Evolutionary conservation across 2,888 invertebrate species (phyloP).

Genomic region (Sphaerophoria rueppellii): DNA sequence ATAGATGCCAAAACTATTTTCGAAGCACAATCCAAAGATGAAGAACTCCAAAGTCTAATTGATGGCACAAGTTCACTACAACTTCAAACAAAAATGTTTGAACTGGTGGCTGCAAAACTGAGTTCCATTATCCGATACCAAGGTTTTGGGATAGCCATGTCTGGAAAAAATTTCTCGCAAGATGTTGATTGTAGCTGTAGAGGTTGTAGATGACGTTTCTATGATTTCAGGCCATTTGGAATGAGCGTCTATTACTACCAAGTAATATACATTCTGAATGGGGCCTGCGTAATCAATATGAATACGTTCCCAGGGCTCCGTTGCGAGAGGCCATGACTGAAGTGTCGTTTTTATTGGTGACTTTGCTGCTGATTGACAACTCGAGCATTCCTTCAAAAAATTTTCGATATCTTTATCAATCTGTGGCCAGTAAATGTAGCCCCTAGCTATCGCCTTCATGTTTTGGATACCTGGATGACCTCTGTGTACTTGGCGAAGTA

Average conservation of each 20-base stretch:
- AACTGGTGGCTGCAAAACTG: constrained; percentile 44
- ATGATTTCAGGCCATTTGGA: constrained; percentile 79
- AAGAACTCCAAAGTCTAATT: too few relatives aligned
- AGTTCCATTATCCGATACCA: constrained; percentile 46
- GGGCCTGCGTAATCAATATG: constrained; percentile 74
- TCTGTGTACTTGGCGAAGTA: constrained; percentile 70
- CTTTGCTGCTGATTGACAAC: constrained; percentile 44
- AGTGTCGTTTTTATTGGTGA: constrained; percentile 55
- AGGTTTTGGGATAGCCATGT: constrained; percentile 21
- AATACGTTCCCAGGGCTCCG: constrained; percentile 71
- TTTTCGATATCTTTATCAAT: constrained; percentile 74
- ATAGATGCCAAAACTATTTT: too few relatives aligned
- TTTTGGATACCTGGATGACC: constrained; percentile 74
- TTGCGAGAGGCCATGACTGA: constrained; percentile 66
- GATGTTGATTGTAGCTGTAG: constrained; percentile 29
- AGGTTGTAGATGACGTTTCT: constrained; percentile 7
- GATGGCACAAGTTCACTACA: too few relatives aligned
- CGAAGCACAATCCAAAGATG: too few relatives aligned
- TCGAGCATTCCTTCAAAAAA: constrained; percentile 57
- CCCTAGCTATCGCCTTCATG: constrained; percentile 65
- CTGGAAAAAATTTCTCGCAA: constrained; percentile 22
- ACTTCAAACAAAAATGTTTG: constrained; percentile 31
- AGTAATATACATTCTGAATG: constrained; percentile 74
- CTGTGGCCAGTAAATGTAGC: constrained; percentile 74
- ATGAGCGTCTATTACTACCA: constrained; percentile 79